A percentile compares a stretch with the other conserved stretches of the same genome.
Evolutionary conservation across 1,140 invertebrate genomes (phyloP).

Genomic region (Leucophenga varia): DNA sequence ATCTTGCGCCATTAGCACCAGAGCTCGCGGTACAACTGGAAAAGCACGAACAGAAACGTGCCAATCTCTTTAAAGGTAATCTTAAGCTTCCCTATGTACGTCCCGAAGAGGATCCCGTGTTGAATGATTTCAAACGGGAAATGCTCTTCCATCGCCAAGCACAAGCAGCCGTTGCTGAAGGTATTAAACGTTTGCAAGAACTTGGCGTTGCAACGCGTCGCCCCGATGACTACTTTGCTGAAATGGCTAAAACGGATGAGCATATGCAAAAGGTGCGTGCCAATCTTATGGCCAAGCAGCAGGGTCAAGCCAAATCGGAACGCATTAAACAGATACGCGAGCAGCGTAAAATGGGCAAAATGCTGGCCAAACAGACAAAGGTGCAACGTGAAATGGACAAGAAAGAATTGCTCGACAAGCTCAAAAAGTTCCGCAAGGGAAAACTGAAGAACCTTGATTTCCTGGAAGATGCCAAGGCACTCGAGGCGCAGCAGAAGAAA

Average conservation of each 20-base stretch:
- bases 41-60: slow-evolving; percentile 69
- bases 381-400: slow-evolving; percentile 77
- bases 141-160: slow-evolving; percentile 90
- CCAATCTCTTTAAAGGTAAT: slow-evolving; percentile 68
- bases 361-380: slow-evolving; percentile 75
- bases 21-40: slow-evolving; percentile 77
- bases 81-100: slow-evolving; percentile 67
- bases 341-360: slow-evolving; percentile 90
- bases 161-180: slow-evolving; percentile 80
- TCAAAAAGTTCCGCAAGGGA: slow-evolving; percentile 84
- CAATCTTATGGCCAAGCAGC: slow-evolving; percentile 82
- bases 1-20: slow-evolving; percentile 76
- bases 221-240: slow-evolving; percentile 96
- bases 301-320: slow-evolving; percentile 80
- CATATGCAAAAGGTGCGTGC: slow-evolving; percentile 97
- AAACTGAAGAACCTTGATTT: slow-evolving; percentile 77
- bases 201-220: slow-evolving; percentile 75
- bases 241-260: slow-evolving; percentile 97
- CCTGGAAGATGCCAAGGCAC: slow-evolving; percentile 69
- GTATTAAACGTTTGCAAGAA: slow-evolving; percentile 72
- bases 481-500: slow-evolving; percentile 59
- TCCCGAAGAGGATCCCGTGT: slow-evolving; percentile 72
- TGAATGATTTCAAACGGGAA: slow-evolving; percentile 95
- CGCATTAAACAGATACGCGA: slow-evolving; percentile 85
- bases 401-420: slow-evolving; percentile 77